These are phyloP conservation scores for Brachycybe producta DNA, from an alignment of 2,888 invertebrate genomes.

Conservation along the genomic window DNA sequence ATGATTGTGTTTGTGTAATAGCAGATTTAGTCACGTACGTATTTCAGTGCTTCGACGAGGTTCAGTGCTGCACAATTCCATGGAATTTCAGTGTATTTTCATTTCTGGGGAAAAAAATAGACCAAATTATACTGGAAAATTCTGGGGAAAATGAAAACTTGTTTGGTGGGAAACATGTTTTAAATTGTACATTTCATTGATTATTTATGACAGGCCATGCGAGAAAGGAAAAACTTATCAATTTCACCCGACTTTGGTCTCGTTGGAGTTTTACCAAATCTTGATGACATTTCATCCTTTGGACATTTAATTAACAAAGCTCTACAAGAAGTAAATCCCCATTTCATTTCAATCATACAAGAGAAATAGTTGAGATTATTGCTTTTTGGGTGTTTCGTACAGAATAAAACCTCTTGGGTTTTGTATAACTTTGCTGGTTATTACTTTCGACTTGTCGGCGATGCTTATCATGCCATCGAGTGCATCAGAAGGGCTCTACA, in stretches of 20 bases:
- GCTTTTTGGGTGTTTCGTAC: slow-evolving; percentile 22
- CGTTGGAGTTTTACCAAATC: slow-evolving; percentile 29
- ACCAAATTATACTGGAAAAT: no score
- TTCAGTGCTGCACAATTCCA: no score
- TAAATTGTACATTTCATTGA: no score
- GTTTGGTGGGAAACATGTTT: no score
- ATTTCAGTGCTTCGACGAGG: no score
- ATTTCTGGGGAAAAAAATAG: no score
- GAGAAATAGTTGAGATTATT: background rate
- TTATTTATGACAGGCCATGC: no score
- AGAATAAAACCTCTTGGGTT: slow-evolving; percentile 61
- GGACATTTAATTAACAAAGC: slow-evolving; percentile 51
- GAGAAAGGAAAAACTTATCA: no score
- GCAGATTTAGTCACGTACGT: no score
- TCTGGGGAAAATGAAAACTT: no score
- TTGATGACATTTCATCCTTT: slow-evolving; percentile 38
- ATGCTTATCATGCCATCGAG: slow-evolving; percentile 62
- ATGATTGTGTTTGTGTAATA: no score
- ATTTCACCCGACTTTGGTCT: slow-evolving; percentile 27
- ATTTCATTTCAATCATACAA: background rate
- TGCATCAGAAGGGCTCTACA: slow-evolving; percentile 62
- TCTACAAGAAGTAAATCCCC: slow-evolving; percentile 38
- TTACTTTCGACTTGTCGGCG: slow-evolving; percentile 62
- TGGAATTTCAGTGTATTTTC: no score
- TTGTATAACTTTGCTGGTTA: slow-evolving; percentile 64